A percentile compares a stretch with the other conserved stretches of the same genome.
These are phyloP conservation scores for Dromius quadrimaculatus DNA, from an alignment of 2,888 invertebrate genomes.

Conservation along the genomic window DNA sequence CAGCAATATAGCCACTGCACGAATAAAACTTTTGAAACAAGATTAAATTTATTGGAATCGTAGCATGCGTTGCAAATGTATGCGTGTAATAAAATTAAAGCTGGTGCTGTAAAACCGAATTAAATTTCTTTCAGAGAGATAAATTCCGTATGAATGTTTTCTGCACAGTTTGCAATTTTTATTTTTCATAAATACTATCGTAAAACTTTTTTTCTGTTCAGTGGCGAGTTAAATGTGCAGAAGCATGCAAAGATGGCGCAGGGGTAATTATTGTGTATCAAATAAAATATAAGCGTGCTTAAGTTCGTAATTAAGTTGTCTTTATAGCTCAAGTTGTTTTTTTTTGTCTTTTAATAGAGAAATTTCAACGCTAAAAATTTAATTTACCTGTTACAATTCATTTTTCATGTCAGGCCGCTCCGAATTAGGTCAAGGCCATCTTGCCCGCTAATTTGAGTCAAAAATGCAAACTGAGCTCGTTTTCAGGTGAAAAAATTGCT, in stretches of 20 bases:
- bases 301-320: too few relatives aligned
- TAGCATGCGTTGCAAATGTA: conserved; percentile 37
- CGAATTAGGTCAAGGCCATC: too few relatives aligned
- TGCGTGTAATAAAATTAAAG: conserved; percentile 49
- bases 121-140: conserved; percentile 48
- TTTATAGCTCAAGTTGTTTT: too few relatives aligned
- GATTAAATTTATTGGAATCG: conserved; percentile 36
- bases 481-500: too few relatives aligned
- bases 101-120: conserved; percentile 44
- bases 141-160: conserved; percentile 48
- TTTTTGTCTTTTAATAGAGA: too few relatives aligned
- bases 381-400: too few relatives aligned
- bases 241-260: neutral
- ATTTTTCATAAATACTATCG: conserved; percentile 48
- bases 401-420: too few relatives aligned
- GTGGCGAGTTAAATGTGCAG: neutral
- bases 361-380: too few relatives aligned
- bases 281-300: conserved; percentile 3
- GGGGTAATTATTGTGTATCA: neutral
- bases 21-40: conserved; percentile 39
- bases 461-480: too few relatives aligned
- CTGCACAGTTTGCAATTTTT: conserved; percentile 47
- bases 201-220: conserved; percentile 38
- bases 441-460: too few relatives aligned
- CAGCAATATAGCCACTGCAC: conserved; percentile 19